Base-by-base conservation (phyloP, 1,140 invertebrate species). In the Dryas iulia region DNA sequence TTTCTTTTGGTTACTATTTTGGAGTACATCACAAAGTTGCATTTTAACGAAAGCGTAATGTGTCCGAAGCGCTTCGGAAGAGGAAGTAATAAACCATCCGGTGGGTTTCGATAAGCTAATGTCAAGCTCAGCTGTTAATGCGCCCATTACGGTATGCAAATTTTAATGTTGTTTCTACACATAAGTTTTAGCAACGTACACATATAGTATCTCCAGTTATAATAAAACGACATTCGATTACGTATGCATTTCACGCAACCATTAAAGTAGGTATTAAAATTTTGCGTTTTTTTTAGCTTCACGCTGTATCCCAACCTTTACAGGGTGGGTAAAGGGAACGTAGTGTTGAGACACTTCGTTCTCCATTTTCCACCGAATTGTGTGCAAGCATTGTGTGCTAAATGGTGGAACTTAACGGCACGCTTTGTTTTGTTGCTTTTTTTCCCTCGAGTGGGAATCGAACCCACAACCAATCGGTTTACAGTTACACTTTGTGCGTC, bases 71-170 rank as follows among this genome's bases (percentile, higher is more conserved):
- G 69, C 60, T 74, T 74, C 72, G 75, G 75, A 77, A 77, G 59
- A 65, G 72, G 75, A 77, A 77, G 72, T 68, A 69, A 77, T 77
- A 77, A 74, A 77, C 75, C 75, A 77, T 77, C 70, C 75, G 75
- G 67, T 65, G 58, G 66, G 56, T 73, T 66, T 74, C 72, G 75
- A 77, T 77, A 77, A 77, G 75, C 72, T 77, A 77, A 77, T 77
- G 75, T 77, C 75, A 77, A 53, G 65, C 72, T 72, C 54, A 72
- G 72, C 69, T 74, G 73, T 66, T 77, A 77, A 77, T 77, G 72
- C 59, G 35, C 63, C 63, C 65, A 77, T 74, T 76, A 76, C 72
- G 59, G 59, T 66, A 77, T 72, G 75, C 69, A 77, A 74, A 74
- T 77, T 74, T 77, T 74, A 73, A 69, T 73, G 72, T 71, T 31